Percentiles rank a stretch among this genome's conserved stretches.
Conservation (phyloP, 35 echinoderm and acorn worm genomes). For the Apostichopus californicus region DNA sequence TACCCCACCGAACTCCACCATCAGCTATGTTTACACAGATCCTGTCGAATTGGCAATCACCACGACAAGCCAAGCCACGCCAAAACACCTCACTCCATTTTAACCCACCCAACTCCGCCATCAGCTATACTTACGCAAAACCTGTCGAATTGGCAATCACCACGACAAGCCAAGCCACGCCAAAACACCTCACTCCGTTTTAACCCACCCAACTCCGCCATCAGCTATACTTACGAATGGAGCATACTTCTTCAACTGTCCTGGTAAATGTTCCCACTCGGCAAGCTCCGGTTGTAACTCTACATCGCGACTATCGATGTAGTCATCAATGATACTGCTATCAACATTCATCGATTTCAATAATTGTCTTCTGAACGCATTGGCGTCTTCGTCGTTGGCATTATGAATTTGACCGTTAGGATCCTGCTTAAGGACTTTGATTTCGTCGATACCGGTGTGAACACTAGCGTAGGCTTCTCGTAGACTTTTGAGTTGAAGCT, state of each 20-base stretch:
- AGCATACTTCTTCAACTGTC: constrained; percentile 3
- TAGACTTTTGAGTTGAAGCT: neutral
- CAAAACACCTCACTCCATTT: no score
- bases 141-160: no score
- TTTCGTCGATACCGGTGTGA: neutral
- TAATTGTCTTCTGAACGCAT: neutral
- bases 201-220: no score
- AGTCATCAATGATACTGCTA: neutral
- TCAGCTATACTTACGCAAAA: neutral
- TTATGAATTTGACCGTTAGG: neutral
- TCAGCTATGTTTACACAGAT: neutral
- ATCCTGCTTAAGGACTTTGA: neutral
- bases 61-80: no score
- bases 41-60: no score
- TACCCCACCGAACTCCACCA: no score
- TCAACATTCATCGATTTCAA: constrained; percentile 5
- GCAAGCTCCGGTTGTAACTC: neutral
- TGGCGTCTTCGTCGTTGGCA: neutral
- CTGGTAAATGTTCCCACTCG: constrained; percentile 12
- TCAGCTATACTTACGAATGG: neutral
- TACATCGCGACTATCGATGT: neutral
- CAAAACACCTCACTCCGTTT: no score
- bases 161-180: no score
- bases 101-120: no score
- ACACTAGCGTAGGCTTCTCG: neutral